Evolutionary conservation across 2,888 invertebrate species (phyloP).

Genomic region (Celastrina argiolus): DNA sequence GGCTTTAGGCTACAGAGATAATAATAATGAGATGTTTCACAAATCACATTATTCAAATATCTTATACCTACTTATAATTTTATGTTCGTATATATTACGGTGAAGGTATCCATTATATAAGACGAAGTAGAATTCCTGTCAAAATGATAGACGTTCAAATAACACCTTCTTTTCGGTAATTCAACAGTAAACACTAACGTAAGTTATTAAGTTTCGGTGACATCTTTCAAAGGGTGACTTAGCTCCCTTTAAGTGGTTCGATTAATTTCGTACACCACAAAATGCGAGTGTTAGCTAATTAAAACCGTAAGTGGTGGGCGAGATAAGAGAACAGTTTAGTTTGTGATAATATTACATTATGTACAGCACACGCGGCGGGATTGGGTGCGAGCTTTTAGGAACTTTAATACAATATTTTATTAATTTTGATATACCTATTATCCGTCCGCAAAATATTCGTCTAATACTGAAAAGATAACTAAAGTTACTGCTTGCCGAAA

Average conservation of each 20-base stretch:
- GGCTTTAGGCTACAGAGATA: too few species aligned
- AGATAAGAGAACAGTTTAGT: conserved; percentile 66
- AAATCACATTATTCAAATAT: too few species aligned
- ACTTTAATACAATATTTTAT: too few species aligned
- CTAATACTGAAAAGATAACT: too few species aligned
- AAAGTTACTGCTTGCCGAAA: too few species aligned
- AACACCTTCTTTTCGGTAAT: background rate
- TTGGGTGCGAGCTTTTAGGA: conserved; percentile 31
- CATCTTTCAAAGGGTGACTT: conserved; percentile 46
- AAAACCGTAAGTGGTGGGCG: conserved; percentile 73
- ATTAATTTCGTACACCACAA: conserved; percentile 74
- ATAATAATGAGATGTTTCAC: too few species aligned
- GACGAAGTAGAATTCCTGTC: background rate
- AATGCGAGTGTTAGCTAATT: conserved; percentile 65
- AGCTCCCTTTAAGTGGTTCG: conserved; percentile 64
- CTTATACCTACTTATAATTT: too few species aligned
- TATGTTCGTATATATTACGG: too few species aligned
- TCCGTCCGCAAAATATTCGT: too few species aligned
- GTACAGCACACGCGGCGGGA: conserved; percentile 29
- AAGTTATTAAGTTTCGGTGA: conserved; percentile 27
- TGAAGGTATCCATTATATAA: background rate
- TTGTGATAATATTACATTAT: conserved; percentile 34
- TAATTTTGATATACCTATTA: too few species aligned
- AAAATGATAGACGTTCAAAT: background rate
- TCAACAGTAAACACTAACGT: background rate